These are phyloP conservation scores for Heteractis magnifica DNA, from an alignment of 92 coral and sea anemone species.

Conservation along the genomic window DNA sequence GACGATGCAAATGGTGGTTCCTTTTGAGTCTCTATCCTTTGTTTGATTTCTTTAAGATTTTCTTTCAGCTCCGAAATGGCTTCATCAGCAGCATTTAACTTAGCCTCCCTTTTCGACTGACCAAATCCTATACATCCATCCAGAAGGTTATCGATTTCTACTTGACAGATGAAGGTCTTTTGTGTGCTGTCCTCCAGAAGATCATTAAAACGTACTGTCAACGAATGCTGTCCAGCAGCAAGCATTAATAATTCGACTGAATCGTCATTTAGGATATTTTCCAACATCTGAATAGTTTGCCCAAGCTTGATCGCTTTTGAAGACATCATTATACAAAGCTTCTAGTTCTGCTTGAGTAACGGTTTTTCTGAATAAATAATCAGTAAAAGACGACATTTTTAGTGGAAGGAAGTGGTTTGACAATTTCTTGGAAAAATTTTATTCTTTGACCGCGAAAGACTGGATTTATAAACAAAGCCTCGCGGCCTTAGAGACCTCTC, in stretches of 20 bases:
- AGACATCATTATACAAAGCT: neutral
- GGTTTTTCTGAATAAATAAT: neutral
- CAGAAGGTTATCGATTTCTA: constrained; percentile 14
- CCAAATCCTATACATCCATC: constrained; percentile 21
- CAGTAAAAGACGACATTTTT: neutral
- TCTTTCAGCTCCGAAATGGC: constrained; percentile 38
- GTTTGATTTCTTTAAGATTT: constrained; percentile 5
- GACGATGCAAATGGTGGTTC: neutral
- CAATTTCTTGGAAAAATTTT: constrained; percentile 18
- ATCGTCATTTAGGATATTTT: constrained; percentile 2
- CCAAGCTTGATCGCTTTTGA: neutral
- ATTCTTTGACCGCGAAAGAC: constrained; percentile 14
- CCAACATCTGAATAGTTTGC: constrained; percentile 2
- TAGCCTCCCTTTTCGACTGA: constrained; percentile 58
- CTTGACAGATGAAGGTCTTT: constrained; percentile 20
- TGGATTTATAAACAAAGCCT: constrained; percentile 2
- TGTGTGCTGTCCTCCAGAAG: neutral
- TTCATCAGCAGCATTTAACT: constrained; percentile 54
- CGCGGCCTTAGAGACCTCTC: neutral
- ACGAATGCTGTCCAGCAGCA: constrained; percentile 13
- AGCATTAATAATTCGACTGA: constrained; percentile 7
- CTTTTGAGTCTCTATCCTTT: neutral
- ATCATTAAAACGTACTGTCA: constrained; percentile 3
- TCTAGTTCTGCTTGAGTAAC: neutral
- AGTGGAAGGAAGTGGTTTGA: neutral